A percentile compares a stretch with the other conserved stretches of the same genome.
Conservation (phyloP, 2,113 vertebrate genomes). For the Empidonax alnorum region DNA sequence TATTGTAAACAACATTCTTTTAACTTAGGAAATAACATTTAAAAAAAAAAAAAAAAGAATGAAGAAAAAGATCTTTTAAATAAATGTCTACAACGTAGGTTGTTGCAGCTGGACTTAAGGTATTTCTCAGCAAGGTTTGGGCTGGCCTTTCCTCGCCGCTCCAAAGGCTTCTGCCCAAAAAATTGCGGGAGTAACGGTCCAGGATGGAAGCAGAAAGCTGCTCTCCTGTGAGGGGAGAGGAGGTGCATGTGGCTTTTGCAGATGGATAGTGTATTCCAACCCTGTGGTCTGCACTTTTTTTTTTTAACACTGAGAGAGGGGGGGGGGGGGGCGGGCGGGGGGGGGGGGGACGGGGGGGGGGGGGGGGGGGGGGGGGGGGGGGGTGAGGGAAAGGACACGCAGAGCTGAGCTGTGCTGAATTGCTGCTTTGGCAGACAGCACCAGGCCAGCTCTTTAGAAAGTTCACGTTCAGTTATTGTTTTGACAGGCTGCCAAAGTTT, state of each 20-base stretch:
- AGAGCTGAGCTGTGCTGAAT: not conserved
- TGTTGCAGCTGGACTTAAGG: not conserved
- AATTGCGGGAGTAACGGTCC: accelerated
- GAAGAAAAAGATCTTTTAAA: not conserved
- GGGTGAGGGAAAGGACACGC: slow-evolving; percentile 34
- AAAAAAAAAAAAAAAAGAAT: not conserved
- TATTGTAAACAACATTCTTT: slow-evolving; percentile 60
- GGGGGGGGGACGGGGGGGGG: not conserved
- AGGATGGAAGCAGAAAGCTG: not conserved
- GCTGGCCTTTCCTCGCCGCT: not conserved
- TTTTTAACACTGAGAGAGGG: too few relatives aligned
- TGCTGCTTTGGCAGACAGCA: slow-evolving; percentile 59
- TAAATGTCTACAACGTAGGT: not conserved
- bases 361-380: not conserved
- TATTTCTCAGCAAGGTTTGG: not conserved
- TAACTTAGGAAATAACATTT: slow-evolving; percentile 14
- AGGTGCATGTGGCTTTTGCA: not conserved
- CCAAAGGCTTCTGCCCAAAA: not conserved
- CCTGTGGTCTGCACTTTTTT: accelerated
- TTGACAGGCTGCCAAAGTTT: slow-evolving; percentile 69
- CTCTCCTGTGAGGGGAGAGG: not conserved
- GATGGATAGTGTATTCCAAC: not conserved
- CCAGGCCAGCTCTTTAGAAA: slow-evolving; percentile 57
- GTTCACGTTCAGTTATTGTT: slow-evolving; percentile 71
- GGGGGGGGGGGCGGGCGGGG: not conserved